These are phyloP conservation scores for Merodon equestris DNA, from an alignment of 2,888 invertebrate genomes.

Conservation along the genomic window DNA sequence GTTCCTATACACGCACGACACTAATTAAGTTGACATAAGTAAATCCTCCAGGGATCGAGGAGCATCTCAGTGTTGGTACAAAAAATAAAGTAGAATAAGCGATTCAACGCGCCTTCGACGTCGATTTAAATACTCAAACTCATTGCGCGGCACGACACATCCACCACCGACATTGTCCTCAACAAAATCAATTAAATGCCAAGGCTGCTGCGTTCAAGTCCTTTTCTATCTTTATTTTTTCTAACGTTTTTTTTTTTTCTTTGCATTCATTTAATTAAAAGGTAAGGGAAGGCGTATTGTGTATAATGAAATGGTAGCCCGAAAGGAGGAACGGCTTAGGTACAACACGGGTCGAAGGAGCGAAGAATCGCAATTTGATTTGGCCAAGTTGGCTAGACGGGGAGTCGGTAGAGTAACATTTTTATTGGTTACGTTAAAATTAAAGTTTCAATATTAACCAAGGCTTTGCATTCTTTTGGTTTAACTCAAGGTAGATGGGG, in stretches of 20 bases:
- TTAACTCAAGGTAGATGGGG: too few relatives aligned
- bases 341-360: too few relatives aligned
- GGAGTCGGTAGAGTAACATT: too few relatives aligned
- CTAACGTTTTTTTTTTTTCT: slow-evolving; percentile 3
- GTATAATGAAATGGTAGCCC: too few relatives aligned
- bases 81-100: slow-evolving; percentile 19
- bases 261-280: slow-evolving; percentile 41
- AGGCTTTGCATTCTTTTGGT: too few relatives aligned
- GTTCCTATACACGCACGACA: slow-evolving; percentile 57
- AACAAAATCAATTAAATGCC: slow-evolving; percentile 51
- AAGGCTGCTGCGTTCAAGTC: slow-evolving; percentile 26
- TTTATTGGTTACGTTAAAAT: too few relatives aligned
- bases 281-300: background rate
- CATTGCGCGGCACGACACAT: slow-evolving; percentile 32
- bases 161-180: slow-evolving; percentile 43
- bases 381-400: too few relatives aligned
- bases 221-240: background rate
- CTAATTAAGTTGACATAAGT: slow-evolving; percentile 63
- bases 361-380: too few relatives aligned
- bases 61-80: background rate
- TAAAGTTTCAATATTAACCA: too few relatives aligned
- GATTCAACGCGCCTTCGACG: background rate
- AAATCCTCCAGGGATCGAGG: slow-evolving; percentile 16
- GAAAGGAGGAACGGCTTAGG: too few relatives aligned
- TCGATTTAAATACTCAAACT: slow-evolving; percentile 37